A percentile compares a stretch with the other conserved stretches of the same genome.
Evolutionary conservation across 2,113 vertebrate genomes (phyloP).

Genomic region (Tinamus guttatus): DNA sequence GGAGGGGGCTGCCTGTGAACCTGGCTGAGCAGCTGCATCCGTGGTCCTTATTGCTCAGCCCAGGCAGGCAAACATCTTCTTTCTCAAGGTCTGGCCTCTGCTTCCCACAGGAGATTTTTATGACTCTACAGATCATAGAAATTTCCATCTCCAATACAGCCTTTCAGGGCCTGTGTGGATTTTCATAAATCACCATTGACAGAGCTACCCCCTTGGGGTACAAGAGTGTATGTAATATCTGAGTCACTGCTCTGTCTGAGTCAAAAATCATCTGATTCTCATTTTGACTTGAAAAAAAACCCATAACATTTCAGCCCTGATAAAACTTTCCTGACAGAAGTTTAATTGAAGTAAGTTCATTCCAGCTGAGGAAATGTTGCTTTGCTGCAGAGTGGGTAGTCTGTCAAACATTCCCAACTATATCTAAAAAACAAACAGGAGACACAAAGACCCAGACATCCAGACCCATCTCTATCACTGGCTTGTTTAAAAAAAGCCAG

Average conservation of each 20-base stretch:
- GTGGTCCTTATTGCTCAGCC: too few species aligned
- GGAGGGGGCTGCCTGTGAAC: too few species aligned
- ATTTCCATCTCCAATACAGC: too few species aligned
- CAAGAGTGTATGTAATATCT: fast-evolving
- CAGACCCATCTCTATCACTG: not conserved
- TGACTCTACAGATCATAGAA: too few species aligned
- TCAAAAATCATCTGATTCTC: not conserved
- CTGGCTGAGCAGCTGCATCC: too few species aligned
- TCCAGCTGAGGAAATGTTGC: not conserved
- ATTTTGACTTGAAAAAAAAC: not conserved
- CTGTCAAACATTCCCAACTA: not conserved
- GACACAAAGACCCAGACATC: not conserved
- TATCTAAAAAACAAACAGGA: not conserved
- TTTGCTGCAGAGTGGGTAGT: not conserved
- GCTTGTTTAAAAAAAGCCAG: not conserved
- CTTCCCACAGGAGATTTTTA: too few species aligned
- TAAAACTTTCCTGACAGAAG: not conserved
- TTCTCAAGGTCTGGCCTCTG: too few species aligned
- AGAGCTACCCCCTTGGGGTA: fast-evolving
- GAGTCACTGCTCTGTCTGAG: not conserved
- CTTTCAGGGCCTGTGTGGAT: not conserved
- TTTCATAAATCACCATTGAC: not conserved
- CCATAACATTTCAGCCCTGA: not conserved
- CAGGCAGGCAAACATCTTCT: too few species aligned
- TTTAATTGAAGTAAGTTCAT: not conserved